These are phyloP conservation scores for Leucoraja erinaceus DNA, from an alignment of 2,113 vertebrate species.

Conservation along the genomic window DNA sequence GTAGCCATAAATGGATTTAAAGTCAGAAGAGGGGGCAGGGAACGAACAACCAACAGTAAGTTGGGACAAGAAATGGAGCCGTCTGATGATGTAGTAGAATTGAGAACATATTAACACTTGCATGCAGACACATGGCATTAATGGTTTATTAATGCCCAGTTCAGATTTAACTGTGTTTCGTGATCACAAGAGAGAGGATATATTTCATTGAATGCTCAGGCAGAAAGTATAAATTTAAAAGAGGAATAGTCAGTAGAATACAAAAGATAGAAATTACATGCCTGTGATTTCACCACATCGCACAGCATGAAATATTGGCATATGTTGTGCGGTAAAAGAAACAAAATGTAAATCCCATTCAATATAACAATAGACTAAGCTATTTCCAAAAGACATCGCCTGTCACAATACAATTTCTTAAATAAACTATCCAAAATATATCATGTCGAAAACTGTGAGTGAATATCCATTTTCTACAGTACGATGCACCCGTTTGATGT, in stretches of 20 bases:
- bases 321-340: neutral
- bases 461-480: neutral
- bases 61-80: no score
- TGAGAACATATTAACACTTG: no score
- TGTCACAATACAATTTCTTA: neutral
- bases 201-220: neutral
- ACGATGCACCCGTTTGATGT: neutral
- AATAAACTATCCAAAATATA: neutral
- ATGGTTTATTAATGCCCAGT: no score
- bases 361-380: neutral
- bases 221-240: neutral
- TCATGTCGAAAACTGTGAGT: neutral
- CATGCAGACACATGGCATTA: no score
- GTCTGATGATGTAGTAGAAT: no score
- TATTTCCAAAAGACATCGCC: neutral
- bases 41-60: no score
- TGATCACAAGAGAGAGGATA: no score
- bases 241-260: neutral
- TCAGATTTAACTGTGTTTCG: no score
- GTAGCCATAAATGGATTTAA: no score
- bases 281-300: neutral
- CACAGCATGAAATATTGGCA: neutral
- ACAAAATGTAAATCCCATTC: neutral
- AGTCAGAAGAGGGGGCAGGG: no score
- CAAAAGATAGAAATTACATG: neutral